Evolutionary conservation across 2,888 invertebrate genomes (phyloP), one percentile per base, ranked within the genome.

Genomic region (Drosophila atripex): DNA sequence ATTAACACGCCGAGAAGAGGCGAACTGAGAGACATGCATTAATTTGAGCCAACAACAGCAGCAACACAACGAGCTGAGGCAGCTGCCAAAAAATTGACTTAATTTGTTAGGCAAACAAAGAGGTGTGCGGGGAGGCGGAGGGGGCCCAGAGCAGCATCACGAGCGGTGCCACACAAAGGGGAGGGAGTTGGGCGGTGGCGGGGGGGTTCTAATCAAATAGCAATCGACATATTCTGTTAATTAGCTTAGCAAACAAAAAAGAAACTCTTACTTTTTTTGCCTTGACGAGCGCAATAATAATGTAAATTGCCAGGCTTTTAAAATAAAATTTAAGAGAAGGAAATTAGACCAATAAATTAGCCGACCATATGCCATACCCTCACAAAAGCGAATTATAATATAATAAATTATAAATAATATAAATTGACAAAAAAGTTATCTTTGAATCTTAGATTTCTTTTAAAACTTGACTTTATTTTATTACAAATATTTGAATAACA

Each of bases 71-170:
- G 57, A 54, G 35, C 47, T 52, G 59, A 52, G 56, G 58, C 79
- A 70, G 73, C 69, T 83, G 79, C 79, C 73, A 64, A 64, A 77
- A 83, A 83, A 79, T 77, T 77, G 66, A 82, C 77, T 83, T 80
- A 77, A 77, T 80, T 83, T 77, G 76, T 73, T 77, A 46, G 32
- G 58, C 45, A 71, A 63, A 73, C 70, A 64, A 53, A 52, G 53
- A 23, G n/a, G 1, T 7, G 32, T 1, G 18, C 28, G 41, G 6
- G 9, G 39, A 7, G 28, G 12, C 5, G 30, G 23, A 30, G 25
- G 51, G 38, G 18, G 18, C 18, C 2, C 18, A 18, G 18, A 18
- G 51, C 52, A 58, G 50, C 46, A 69, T 56, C 53, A 66, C 53
- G 57, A 53, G 69, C 16, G 18, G 18, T 18, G 39, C 18, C 39